Evolutionary conservation across 2,888 invertebrate genomes (phyloP).

Genomic region (Acrocyrtus sp.): DNA sequence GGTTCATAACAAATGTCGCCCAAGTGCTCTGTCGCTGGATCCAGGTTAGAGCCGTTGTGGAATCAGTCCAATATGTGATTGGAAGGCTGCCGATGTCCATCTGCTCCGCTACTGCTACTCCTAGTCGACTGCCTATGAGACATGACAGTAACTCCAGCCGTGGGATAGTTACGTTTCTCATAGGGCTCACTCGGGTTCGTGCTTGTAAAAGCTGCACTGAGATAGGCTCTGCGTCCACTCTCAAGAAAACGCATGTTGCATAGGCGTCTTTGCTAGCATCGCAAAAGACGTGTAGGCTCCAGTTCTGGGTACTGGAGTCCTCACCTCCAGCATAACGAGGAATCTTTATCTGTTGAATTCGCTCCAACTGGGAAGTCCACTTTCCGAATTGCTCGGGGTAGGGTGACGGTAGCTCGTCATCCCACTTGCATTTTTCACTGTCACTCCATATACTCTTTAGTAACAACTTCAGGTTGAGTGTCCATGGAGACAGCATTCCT

Average conservation of each 20-base stretch:
- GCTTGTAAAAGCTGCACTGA: no score
- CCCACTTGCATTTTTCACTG: background rate
- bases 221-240: background rate
- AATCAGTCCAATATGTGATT: conserved; percentile 6
- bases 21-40: background rate
- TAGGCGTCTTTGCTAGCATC: background rate
- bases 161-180: background rate
- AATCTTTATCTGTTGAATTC: background rate
- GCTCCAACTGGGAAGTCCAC: background rate
- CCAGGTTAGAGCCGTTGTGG: conserved; percentile 10
- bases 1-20: conserved; percentile 1
- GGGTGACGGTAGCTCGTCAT: background rate
- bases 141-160: background rate
- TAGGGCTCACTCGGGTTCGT: background rate
- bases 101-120: background rate
- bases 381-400: background rate
- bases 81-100: background rate
- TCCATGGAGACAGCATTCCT: background rate
- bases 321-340: background rate
- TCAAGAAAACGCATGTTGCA: background rate
- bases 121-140: background rate
- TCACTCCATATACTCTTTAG: background rate
- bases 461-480: background rate
- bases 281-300: background rate
- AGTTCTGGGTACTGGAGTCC: background rate